phyloP scores from a whole-genome alignment of 1,140 invertebrate species.

The Frieseomelitta varia region DNA sequence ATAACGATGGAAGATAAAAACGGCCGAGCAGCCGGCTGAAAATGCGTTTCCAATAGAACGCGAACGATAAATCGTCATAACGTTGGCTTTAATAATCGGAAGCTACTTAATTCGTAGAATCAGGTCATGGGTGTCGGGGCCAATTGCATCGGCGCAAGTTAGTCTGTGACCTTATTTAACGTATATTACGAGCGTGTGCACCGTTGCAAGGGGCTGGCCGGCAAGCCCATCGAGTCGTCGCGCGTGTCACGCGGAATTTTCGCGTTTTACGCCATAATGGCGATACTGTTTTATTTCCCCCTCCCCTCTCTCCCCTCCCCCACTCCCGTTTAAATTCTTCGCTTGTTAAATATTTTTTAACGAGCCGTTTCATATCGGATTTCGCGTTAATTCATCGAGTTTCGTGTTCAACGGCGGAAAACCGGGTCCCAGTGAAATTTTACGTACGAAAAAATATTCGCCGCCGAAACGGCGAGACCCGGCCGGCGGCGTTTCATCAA shows the following conservation, averaged over 20 bases:
- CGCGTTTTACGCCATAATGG: neutral
- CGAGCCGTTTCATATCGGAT: neutral
- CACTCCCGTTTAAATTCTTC: neutral
- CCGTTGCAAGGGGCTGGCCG: conserved; percentile 8
- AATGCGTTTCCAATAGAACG: conserved; percentile 36
- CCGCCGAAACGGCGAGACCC: neutral
- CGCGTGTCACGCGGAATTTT: neutral
- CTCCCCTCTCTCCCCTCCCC: too few relatives aligned
- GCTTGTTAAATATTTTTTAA: neutral
- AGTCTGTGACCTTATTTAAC: conserved; percentile 37
- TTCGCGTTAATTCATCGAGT: neutral
- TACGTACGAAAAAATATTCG: neutral
- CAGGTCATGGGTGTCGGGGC: conserved; percentile 44
- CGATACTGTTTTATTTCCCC: neutral
- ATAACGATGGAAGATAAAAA: neutral
- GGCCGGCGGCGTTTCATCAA: too few relatives aligned
- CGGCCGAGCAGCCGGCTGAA: neutral
- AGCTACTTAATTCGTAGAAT: conserved; percentile 50
- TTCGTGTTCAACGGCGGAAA: neutral
- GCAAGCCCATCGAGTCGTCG: neutral
- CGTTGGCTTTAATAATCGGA: conserved; percentile 45
- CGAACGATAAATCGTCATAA: conserved; percentile 38
- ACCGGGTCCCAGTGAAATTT: neutral
- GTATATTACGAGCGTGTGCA: conserved; percentile 25
- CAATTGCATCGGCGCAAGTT: conserved; percentile 41